A percentile compares a stretch with the other conserved stretches of the same genome.
Evolutionary conservation across 2,113 vertebrate species (phyloP).

Genomic region (Dromas ardeola): DNA sequence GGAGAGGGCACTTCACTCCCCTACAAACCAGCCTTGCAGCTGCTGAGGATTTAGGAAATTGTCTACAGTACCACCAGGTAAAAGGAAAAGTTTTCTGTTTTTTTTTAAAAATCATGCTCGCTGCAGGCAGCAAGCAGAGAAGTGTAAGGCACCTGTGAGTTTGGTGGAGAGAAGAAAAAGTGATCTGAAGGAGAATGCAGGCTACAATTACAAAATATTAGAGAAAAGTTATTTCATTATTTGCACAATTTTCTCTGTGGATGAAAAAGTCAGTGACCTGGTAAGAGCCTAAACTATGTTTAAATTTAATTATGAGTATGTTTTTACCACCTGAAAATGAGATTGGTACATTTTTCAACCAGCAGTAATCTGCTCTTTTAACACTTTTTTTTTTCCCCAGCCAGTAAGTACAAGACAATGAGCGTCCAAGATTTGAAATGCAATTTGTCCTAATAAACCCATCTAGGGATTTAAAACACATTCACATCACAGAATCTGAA

Average conservation of each 20-base stretch:
- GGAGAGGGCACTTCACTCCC: not conserved
- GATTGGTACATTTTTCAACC: not conserved
- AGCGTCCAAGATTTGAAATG: not conserved
- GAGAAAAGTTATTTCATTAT: not conserved
- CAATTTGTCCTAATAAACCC: not conserved
- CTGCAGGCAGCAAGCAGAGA: not conserved
- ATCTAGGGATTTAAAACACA: not conserved
- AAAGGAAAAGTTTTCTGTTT: not conserved
- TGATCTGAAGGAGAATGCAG: not conserved
- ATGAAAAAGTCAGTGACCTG: not conserved
- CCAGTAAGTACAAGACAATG: not conserved
- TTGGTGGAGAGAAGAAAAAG: too few relatives aligned
- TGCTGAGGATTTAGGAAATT: not conserved
- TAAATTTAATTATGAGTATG: not conserved
- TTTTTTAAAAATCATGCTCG: not conserved
- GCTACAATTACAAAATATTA: not conserved
- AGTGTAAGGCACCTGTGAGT: not conserved
- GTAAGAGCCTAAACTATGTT: not conserved
- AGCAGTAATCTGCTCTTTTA: not conserved
- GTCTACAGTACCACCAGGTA: not conserved
- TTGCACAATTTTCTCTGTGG: not conserved
- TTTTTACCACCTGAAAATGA: conserved; percentile 14
- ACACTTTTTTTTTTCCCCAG: not conserved
- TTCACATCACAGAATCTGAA: not conserved
- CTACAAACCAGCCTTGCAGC: not conserved